Conservation (phyloP, 2,888 invertebrate genomes). For the Aelia acuminata region DNA sequence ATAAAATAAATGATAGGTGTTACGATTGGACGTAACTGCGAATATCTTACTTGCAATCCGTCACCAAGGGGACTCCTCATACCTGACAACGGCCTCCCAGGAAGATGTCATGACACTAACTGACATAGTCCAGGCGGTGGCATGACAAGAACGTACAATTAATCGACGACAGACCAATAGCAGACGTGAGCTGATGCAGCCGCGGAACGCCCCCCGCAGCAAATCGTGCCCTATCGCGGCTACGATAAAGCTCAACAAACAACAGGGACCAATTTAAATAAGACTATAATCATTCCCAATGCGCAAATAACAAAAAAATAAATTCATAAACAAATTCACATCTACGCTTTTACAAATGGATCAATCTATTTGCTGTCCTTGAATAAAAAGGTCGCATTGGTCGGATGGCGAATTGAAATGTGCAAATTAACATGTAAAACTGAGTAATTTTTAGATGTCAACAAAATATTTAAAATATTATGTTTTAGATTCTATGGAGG, state of each 20-base stretch:
- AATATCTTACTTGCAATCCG: background rate
- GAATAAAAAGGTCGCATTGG: background rate
- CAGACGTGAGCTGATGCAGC: conserved; percentile 12
- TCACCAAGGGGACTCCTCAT: background rate
- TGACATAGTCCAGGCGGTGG: background rate
- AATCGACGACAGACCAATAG: background rate
- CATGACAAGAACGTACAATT: background rate
- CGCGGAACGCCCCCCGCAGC: background rate
- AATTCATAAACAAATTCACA: background rate
- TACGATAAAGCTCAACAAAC: background rate
- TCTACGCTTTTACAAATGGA: background rate
- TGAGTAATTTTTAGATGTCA: background rate
- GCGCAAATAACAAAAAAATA: background rate
- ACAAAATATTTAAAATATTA: no score
- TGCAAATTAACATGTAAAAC: background rate
- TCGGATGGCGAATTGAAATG: background rate
- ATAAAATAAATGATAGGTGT: background rate
- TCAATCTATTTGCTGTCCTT: conserved; percentile 2
- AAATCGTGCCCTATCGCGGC: background rate
- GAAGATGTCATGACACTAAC: conserved; percentile 8
- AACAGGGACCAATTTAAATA: conserved; percentile 1
- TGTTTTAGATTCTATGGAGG: background rate
- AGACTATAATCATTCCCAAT: background rate
- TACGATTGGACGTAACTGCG: background rate
- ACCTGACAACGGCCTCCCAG: background rate